Evolutionary conservation across 2,113 vertebrate genomes (phyloP), one percentile per base, ranked within the genome.

Genomic region (Bos javanicus): DNA sequence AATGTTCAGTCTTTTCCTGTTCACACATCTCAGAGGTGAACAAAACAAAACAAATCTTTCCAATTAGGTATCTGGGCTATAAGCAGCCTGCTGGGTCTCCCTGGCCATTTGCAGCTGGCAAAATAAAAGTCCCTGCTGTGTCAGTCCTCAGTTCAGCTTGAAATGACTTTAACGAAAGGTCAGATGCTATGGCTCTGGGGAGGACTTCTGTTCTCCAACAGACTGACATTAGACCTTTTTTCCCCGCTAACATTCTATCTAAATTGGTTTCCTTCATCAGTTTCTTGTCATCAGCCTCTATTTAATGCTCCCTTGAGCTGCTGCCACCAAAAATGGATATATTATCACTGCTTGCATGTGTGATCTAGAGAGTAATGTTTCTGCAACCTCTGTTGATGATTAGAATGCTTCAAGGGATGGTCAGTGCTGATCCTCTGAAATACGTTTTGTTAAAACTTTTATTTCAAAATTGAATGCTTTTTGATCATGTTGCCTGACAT

Each of bases 151-250:
- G 46, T 19, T 87, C 48, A 19, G 74, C 52, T 84, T 48, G 26
- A 76, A 83, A 25, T n/a, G 80, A 64, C n/a, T 80, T 90, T 17
- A 25, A 43, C 0, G 0, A 59, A 85, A 96, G 97, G 76, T 92
- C 64, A 74, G 64, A 5, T 50, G 80, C 28, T 4, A 8, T 36
- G 0, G 14, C 43, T 71, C 71, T 23, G 59, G 83, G 96, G 88
- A 71, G 3, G 0, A 7, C 57, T 46, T 57, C 48, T 4, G 0
- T 56, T 59, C 52, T 28, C n/a, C 21, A 4, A 16, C 0, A 56
- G 50, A 30, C 60, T 15, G 23, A 59, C 25, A 54, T 19, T 26
- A 57, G 91, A 43, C 13, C 3, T 5, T 43, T 19, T 23, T 6
- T 33, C 6, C 8, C 10, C 4, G 0, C 50, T 30, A 12, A 33